Percentiles rank a stretch among this genome's conserved stretches.
These are phyloP conservation scores for Aldrovandia affinis DNA, from an alignment of 2,797 vertebrate genomes.

Conservation along the genomic window DNA sequence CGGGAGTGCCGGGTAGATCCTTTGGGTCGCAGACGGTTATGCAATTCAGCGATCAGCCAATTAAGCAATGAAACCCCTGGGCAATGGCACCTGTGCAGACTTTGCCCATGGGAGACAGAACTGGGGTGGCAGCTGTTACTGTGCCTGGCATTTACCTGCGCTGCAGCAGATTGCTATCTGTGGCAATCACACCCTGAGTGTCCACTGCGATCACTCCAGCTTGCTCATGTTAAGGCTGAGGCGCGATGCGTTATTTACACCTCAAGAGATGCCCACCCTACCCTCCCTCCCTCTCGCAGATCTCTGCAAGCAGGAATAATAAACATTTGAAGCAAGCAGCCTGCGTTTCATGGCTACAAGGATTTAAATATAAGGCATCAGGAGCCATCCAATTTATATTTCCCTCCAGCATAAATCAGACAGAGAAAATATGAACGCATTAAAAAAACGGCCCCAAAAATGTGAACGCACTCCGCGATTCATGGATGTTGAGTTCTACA, in stretches of 20 bases:
- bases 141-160: not conserved
- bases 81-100: constrained; percentile 31
- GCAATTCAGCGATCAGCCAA: constrained; percentile 16
- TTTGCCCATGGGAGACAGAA: constrained; percentile 25
- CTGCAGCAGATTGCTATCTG: constrained; percentile 4
- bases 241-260: constrained; percentile 9
- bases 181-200: not conserved
- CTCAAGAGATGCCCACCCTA: not conserved
- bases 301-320: constrained; percentile 24
- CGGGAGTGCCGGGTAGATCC: constrained; percentile 24
- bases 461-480: not conserved
- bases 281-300: not conserved
- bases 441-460: no score
- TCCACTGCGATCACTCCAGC: not conserved
- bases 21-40: constrained; percentile 3
- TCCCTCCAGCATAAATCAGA: not conserved
- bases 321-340: no score
- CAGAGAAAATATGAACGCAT: not conserved
- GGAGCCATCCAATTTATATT: not conserved
- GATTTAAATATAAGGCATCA: not conserved
- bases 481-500: not conserved
- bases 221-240: not conserved
- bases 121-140: not conserved
- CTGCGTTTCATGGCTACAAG: not conserved
- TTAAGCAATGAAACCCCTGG: constrained; percentile 24